phyloP scores from a whole-genome alignment of 2,113 vertebrate genomes.

The Lamprotornis superbus region DNA sequence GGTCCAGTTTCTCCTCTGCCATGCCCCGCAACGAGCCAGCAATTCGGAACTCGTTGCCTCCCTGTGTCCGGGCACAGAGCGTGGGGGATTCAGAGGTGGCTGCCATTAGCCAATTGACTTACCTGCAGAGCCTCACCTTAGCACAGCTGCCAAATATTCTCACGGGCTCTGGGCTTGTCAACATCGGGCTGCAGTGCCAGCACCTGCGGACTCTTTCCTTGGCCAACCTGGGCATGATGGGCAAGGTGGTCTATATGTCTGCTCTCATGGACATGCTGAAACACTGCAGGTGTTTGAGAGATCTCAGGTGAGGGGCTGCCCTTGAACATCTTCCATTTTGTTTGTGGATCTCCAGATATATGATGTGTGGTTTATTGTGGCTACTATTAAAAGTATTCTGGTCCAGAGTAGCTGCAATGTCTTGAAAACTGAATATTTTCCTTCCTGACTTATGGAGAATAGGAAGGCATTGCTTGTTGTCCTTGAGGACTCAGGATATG shows the following conservation, averaged over 20 bases:
- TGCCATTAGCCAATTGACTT: conserved; percentile 80
- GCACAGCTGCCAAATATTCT: conserved; percentile 91
- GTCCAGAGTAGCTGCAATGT: not conserved
- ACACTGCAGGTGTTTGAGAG: conserved; percentile 86
- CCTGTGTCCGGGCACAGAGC: conserved; percentile 82
- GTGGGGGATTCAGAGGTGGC: conserved; percentile 88
- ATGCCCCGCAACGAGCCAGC: conserved; percentile 93
- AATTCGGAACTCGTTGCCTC: conserved; percentile 86
- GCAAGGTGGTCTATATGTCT: conserved; percentile 85
- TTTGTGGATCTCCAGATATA: not conserved
- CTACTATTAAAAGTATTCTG: not conserved
- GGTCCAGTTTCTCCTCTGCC: conserved; percentile 89
- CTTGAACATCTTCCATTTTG: not conserved
- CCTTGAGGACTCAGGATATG: not conserved
- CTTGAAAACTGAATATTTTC: not conserved
- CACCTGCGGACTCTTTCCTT: conserved; percentile 86
- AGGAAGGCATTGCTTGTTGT: not conserved
- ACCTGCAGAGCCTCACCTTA: conserved; percentile 84
- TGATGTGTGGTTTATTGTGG: not conserved
- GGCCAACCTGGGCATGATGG: conserved; percentile 90
- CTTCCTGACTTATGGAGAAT: not conserved
- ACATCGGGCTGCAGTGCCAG: conserved; percentile 82
- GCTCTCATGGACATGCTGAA: conserved; percentile 87
- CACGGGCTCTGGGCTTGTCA: conserved; percentile 85
- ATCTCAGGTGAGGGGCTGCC: conserved; percentile 87